Percentiles rank a stretch among this genome's conserved stretches.
Evolutionary conservation across 2,113 vertebrate species (phyloP).

Genomic region (Raja brachyura): DNA sequence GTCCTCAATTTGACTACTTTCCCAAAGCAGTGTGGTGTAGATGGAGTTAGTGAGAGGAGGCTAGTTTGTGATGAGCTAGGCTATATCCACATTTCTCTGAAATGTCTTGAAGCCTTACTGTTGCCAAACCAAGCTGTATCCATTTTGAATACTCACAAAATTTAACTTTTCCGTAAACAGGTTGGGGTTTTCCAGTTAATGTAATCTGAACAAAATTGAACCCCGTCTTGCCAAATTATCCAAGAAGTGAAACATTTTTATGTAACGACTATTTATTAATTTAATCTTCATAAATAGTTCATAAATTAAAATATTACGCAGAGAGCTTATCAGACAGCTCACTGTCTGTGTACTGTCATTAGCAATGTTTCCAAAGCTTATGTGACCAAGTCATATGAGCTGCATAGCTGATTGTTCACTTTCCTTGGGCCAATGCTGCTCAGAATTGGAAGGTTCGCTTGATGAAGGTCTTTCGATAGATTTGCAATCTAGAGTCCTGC

Average conservation of each 20-base stretch:
- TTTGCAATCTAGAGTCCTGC: neutral
- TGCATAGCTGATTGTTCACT: neutral
- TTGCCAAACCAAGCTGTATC: too few relatives aligned
- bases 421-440: neutral
- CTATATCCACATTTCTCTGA: too few relatives aligned
- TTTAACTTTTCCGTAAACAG: too few relatives aligned
- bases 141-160: too few relatives aligned
- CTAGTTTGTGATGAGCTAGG: too few relatives aligned
- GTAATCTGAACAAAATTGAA: neutral
- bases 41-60: too few relatives aligned
- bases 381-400: neutral
- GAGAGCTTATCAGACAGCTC: neutral
- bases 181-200: too few relatives aligned
- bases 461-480: neutral
- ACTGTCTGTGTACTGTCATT: neutral
- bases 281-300: neutral
- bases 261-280: neutral
- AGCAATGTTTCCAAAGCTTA: neutral
- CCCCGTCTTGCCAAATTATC: neutral
- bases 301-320: neutral
- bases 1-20: too few relatives aligned
- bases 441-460: neutral
- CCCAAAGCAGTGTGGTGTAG: too few relatives aligned
- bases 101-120: too few relatives aligned
- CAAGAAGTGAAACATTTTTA: neutral